Conservation (phyloP, 2,113 vertebrate genomes). For the Falcunculus frontatus region DNA sequence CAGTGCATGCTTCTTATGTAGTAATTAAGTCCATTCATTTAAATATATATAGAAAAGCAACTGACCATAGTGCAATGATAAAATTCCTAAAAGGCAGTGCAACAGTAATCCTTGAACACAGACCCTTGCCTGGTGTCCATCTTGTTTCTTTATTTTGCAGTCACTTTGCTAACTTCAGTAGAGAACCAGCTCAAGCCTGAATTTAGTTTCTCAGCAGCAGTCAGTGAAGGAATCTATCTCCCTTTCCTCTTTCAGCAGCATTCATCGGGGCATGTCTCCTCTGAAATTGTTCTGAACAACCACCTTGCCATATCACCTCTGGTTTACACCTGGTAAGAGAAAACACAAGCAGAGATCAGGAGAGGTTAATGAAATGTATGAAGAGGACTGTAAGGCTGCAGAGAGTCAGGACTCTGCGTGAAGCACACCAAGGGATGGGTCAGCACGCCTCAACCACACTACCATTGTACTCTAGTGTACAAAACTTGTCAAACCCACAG, state of each 20-base stretch:
- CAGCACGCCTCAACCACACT: not conserved
- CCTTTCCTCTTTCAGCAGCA: conserved; percentile 94
- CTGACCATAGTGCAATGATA: conserved; percentile 98
- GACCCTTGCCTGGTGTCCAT: conserved; percentile 86
- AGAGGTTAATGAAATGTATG: not conserved
- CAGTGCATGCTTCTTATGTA: conserved; percentile 80
- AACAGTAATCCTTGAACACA: conserved; percentile 77
- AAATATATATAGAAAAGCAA: conserved; percentile 87
- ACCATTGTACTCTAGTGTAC: not conserved
- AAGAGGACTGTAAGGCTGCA: not conserved
- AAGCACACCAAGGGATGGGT: not conserved
- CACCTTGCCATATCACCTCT: conserved; percentile 74
- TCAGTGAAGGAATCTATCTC: conserved; percentile 85
- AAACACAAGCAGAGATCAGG: not conserved
- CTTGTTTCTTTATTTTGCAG: conserved; percentile 79
- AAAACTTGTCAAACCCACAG: not conserved
- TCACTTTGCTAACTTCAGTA: conserved; percentile 88
- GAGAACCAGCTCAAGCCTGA: conserved; percentile 95
- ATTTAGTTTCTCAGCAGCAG: conserved; percentile 91
- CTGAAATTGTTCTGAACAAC: conserved; percentile 82
- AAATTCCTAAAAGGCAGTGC: conserved; percentile 85
- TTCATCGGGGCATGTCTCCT: conserved; percentile 90
- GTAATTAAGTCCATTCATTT: conserved; percentile 80
- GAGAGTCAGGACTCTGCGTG: not conserved
- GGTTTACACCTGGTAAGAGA: conserved; percentile 82